Conservation (phyloP, 1,140 invertebrate genomes). For the Colletes gigas region DNA sequence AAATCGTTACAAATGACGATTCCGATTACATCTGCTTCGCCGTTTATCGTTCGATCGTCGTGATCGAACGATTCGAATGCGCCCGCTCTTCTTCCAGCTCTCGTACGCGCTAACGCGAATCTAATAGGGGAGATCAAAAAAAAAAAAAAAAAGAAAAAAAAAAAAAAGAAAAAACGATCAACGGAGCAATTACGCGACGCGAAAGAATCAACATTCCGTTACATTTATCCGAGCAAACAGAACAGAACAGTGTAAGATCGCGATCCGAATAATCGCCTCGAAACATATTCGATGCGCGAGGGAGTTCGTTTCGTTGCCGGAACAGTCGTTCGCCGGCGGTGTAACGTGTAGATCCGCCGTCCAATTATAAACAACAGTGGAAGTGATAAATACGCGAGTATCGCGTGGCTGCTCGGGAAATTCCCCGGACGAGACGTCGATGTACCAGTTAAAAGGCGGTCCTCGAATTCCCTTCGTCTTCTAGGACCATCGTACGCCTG, state of each 20-base stretch:
- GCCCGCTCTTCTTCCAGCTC: constrained; percentile 15
- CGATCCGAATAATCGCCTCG: neutral
- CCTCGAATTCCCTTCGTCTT: neutral
- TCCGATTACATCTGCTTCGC: constrained; percentile 40
- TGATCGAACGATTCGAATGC: neutral
- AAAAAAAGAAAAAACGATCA: too few relatives aligned
- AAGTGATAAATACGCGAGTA: constrained; percentile 29
- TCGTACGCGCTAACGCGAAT: neutral
- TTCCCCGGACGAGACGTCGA: constrained; percentile 14
- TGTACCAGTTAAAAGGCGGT: constrained; percentile 11
- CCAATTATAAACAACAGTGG: constrained; percentile 2
- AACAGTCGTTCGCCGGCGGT: neutral
- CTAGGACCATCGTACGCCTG: constrained; percentile 28
- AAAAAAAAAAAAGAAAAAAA: too few relatives aligned
- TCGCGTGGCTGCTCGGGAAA: constrained; percentile 35
- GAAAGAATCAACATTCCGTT: too few relatives aligned
- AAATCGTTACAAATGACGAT: constrained; percentile 60
- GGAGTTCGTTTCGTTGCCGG: too few relatives aligned
- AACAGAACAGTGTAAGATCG: neutral
- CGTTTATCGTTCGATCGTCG: neutral
- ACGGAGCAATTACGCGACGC: too few relatives aligned
- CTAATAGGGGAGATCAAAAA: too few relatives aligned
- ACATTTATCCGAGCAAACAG: neutral
- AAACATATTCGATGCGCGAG: too few relatives aligned
- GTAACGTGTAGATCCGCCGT: neutral